A percentile compares a stretch with the other conserved stretches of the same genome.
Evolutionary conservation across 2,888 invertebrate species (phyloP).

Genomic region (Microctonus brassicae): DNA sequence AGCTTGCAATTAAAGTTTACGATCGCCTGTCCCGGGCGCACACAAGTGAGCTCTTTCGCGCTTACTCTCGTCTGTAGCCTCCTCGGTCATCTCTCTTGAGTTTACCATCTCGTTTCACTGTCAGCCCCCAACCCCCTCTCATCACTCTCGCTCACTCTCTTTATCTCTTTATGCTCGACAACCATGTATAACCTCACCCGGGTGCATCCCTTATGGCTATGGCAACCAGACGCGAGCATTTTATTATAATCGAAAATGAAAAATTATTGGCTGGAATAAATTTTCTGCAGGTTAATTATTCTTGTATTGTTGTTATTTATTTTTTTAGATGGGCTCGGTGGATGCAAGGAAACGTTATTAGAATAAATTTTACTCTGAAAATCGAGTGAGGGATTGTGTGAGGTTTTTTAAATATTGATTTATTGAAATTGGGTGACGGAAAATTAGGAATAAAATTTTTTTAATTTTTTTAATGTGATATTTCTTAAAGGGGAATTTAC

Average conservation of each 20-base stretch:
- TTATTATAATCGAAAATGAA: neutral
- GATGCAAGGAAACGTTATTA: too few relatives aligned
- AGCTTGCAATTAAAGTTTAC: slow-evolving; percentile 67
- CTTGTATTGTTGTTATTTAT: neutral
- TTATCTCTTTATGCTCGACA: neutral
- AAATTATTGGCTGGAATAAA: neutral
- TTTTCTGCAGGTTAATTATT: neutral
- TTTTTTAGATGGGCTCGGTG: neutral
- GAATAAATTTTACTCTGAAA: too few relatives aligned
- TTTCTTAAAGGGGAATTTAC: too few relatives aligned
- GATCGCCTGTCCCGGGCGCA: slow-evolving; percentile 46
- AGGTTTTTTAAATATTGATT: too few relatives aligned
- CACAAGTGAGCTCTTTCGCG: slow-evolving; percentile 3
- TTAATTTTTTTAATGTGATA: too few relatives aligned
- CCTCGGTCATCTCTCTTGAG: slow-evolving; percentile 6
- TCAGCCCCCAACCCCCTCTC: neutral
- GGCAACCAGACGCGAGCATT: neutral
- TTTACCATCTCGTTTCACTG: slow-evolving; percentile 15
- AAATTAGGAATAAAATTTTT: too few relatives aligned
- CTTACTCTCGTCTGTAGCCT: slow-evolving; percentile 27
- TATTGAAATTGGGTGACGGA: too few relatives aligned
- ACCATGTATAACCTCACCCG: neutral
- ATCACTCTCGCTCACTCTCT: neutral
- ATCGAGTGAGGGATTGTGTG: too few relatives aligned
- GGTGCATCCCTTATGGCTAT: neutral